These are phyloP conservation scores for Eupeodes luniger DNA, from an alignment of 2,888 invertebrate genomes.

Conservation along the genomic window DNA sequence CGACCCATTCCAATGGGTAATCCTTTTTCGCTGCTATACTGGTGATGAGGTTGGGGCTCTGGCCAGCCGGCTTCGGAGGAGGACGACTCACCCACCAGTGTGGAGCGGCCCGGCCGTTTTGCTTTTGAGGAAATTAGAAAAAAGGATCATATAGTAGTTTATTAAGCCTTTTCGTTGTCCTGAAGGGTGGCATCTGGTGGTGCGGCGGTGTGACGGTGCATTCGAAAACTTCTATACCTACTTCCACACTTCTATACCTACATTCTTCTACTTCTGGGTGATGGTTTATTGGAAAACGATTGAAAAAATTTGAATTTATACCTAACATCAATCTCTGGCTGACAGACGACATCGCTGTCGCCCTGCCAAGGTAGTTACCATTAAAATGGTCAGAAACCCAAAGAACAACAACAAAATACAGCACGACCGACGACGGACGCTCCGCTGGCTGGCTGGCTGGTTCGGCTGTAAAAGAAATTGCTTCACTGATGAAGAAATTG, in stretches of 20 bases:
- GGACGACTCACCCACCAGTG: too few species aligned
- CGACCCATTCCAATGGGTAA: conserved; percentile 29
- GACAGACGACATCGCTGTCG: conserved; percentile 56
- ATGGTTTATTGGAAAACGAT: conserved; percentile 39
- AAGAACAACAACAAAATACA: conserved; percentile 21
- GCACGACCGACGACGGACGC: background rate
- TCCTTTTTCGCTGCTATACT: background rate
- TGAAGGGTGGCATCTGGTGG: background rate
- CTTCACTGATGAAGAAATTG: conserved; percentile 48
- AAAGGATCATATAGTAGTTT: conserved; percentile 29
- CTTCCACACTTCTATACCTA: background rate
- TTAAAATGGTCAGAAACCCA: conserved; percentile 29
- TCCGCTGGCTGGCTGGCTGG: too few species aligned
- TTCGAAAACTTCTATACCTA: background rate
- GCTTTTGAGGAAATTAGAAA: conserved; percentile 37
- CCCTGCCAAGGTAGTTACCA: conserved; percentile 61
- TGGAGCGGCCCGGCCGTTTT: background rate
- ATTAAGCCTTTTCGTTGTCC: conserved; percentile 43
- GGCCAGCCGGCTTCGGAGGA: conserved; percentile 11
- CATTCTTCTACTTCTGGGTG: background rate
- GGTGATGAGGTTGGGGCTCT: too few species aligned
- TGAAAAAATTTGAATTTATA: conserved; percentile 70
- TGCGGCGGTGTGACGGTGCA: background rate
- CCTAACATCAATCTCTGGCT: conserved; percentile 56
- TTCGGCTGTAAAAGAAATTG: conserved; percentile 44